Base-by-base conservation (phyloP, 2,888 invertebrate species). In the Netelia inedita region DNA sequence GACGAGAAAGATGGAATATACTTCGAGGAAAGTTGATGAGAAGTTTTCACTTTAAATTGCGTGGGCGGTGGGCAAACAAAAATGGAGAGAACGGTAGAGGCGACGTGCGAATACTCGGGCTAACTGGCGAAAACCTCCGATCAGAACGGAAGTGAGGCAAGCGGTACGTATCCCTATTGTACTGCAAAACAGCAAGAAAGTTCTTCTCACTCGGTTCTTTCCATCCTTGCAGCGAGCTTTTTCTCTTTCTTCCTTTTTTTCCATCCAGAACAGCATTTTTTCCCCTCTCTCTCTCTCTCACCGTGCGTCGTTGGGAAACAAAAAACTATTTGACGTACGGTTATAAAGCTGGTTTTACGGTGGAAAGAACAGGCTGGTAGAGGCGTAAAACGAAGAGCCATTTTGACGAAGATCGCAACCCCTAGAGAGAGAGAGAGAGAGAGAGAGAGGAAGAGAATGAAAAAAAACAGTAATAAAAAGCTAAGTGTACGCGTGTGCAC, bases 141-240 rank as follows among this genome's bases (percentile, higher is more conserved):
- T 74, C 61, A 82, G 78, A 82, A 63, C 46, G 14, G 2, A 23
- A 50, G 73, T 82, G 43, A 23, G 61, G 66, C 28, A 63, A 73
- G 61, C 68, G 41, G 59, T 76, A 82, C 71, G 79, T 68, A 63
- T 46, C 76, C 50, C 65, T 63, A 71, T 84, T 66, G 46, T 59
- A 63, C 68, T 71, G 79, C 74, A 76, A 82, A 75, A 75, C 84
- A 79, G 76, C 68, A 75, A 66, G 35, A 82, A 79, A 57, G 78
- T 82, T 55, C 50, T n/a, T 55, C 68, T 5, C 5, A 5, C 5
- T 28, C 23, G n/a, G 16, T 46, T 21, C 43, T 57, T 63, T 16
- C 28, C 68, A 41, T 74, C 53, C 41, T 50, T 35, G 23, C 21
- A 57, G 21, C 28, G 28, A 50, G 35, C 41, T 43, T 53, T 46